Evolutionary conservation across 1,140 invertebrate genomes (phyloP).

Genomic region (Drosophila miranda): DNA sequence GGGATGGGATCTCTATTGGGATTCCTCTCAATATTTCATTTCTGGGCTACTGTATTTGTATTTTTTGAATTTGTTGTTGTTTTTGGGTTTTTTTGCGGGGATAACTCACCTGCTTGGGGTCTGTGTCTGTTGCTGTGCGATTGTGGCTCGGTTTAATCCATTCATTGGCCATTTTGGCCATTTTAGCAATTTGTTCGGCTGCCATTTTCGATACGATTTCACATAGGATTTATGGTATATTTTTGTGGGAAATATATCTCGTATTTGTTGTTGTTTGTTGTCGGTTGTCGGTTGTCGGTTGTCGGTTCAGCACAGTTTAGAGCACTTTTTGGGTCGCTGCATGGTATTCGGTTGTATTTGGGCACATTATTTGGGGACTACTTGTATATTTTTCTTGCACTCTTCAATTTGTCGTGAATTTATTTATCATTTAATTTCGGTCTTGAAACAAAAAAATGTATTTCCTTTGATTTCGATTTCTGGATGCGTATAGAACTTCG

Average conservation of each 20-base stretch:
- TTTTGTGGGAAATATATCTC: conserved; percentile 10
- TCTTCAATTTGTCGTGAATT: conserved; percentile 20
- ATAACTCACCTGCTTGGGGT: conserved; percentile 69
- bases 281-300: not conserved
- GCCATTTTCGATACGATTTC: conserved; percentile 50
- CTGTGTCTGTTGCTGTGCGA: conserved; percentile 25
- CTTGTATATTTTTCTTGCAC: conserved; percentile 12
- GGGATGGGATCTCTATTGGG: not conserved
- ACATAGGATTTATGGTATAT: conserved; percentile 26
- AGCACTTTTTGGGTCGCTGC: conserved; percentile 47
- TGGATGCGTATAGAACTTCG: conserved; percentile 32
- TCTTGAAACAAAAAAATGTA: conserved; percentile 21
- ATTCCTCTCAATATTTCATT: conserved; percentile 41
- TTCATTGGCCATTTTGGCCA: conserved; percentile 52
- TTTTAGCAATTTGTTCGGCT: conserved; percentile 48
- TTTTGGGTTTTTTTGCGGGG: not conserved
- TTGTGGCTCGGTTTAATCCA: conserved; percentile 60
- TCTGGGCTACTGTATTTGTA: conserved; percentile 31
- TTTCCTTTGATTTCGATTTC: conserved; percentile 13
- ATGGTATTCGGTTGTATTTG: conserved; percentile 21
- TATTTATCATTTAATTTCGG: not conserved
- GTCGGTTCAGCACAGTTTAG: conserved; percentile 35
- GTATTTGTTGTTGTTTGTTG: conserved; percentile 2
- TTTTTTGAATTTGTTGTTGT: not conserved
- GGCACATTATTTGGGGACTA: not conserved